Conservation (phyloP, 2,888 invertebrate genomes). For the Lampropteryx suffumata region DNA sequence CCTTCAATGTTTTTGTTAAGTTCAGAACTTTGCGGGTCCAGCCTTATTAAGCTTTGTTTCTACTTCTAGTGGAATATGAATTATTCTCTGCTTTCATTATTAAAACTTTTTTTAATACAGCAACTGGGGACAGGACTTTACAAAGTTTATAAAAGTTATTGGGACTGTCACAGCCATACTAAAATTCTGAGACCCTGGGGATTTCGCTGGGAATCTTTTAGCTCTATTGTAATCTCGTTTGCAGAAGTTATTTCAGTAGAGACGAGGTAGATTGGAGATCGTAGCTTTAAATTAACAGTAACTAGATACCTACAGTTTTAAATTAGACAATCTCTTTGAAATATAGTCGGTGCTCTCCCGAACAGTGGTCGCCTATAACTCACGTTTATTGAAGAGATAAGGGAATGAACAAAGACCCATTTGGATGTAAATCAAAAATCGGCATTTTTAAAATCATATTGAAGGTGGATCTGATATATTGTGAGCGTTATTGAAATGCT, state of each 20-base stretch:
- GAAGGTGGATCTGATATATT: conserved; percentile 26
- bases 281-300: conserved; percentile 48
- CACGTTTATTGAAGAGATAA: conserved; percentile 78
- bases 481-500: conserved; percentile 18
- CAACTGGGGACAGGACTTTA: conserved; percentile 32
- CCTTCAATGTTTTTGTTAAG: conserved; percentile 29
- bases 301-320: conserved; percentile 66
- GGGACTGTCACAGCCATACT: conserved; percentile 42
- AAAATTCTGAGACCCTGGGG: conserved; percentile 24
- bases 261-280: conserved; percentile 2
- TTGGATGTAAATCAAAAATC: conserved; percentile 64
- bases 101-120: conserved; percentile 39
- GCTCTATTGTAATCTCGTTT: conserved; percentile 20
- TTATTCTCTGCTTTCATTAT: conserved; percentile 35
- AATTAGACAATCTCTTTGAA: conserved; percentile 77
- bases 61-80: conserved; percentile 32
- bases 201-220: conserved; percentile 13
- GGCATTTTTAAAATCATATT: conserved; percentile 55
- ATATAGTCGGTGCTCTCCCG: conserved; percentile 60
- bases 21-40: conserved; percentile 25
- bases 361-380: conserved; percentile 69
- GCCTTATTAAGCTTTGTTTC: conserved; percentile 34
- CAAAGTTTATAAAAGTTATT: conserved; percentile 43
- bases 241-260: conserved; percentile 12
- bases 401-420: conserved; percentile 66